Evolutionary conservation across 2,888 invertebrate species (phyloP).

Genomic region (Noctuana brunneofusca): DNA sequence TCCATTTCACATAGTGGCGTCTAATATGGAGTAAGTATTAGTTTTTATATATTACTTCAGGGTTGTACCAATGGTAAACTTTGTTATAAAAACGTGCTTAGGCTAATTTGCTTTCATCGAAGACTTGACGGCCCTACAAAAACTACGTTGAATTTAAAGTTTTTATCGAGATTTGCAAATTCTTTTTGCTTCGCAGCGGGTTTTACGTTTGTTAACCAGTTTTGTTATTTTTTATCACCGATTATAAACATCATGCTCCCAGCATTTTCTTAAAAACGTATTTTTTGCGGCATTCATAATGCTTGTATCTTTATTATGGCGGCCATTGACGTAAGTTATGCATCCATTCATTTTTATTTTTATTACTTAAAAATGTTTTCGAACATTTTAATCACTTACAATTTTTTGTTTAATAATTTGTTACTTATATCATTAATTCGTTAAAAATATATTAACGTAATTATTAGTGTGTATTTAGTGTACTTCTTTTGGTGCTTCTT

Average conservation of each 20-base stretch:
- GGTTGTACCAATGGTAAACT: not conserved
- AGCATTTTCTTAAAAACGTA: conserved; percentile 10
- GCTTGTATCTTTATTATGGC: conserved; percentile 13
- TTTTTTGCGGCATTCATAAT: conserved; percentile 19
- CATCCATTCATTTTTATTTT: conserved; percentile 23
- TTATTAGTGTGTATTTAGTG: no score
- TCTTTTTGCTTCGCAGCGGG: conserved; percentile 30
- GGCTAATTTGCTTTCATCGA: not conserved
- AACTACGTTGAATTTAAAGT: conserved; percentile 11
- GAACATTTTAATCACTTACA: not conserved
- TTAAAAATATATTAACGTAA: no score
- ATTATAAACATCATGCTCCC: not conserved
- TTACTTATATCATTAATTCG: no score
- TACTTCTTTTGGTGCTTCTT: no score
- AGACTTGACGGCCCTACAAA: not conserved
- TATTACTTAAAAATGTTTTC: conserved; percentile 15
- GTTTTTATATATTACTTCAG: no score
- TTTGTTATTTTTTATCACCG: conserved; percentile 15
- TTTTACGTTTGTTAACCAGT: conserved; percentile 38
- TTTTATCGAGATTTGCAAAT: conserved; percentile 23
- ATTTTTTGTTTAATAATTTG: conserved; percentile 1
- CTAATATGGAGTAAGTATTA: no score
- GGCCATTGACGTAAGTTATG: conserved; percentile 15
- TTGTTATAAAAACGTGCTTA: not conserved
- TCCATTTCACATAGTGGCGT: no score